Evolutionary conservation across 2,888 invertebrate genomes (phyloP).

Genomic region (Athalia circularis): DNA sequence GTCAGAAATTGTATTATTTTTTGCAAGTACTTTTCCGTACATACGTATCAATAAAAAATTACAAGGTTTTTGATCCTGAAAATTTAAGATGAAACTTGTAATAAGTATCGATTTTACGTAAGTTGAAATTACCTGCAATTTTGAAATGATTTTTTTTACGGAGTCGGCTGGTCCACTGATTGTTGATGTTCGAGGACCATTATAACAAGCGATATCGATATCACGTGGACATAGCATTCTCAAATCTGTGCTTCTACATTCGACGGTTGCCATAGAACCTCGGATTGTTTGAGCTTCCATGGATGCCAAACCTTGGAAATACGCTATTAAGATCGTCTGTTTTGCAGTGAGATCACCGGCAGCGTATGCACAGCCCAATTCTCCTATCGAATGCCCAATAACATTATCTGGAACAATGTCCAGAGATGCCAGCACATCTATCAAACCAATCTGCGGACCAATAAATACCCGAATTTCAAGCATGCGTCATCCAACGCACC

Average conservation of each 20-base stretch:
- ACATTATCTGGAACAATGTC: conserved; percentile 79
- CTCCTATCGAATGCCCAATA: conserved; percentile 77
- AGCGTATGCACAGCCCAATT: conserved; percentile 72
- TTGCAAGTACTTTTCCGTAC: no score
- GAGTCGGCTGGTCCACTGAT: conserved; percentile 89
- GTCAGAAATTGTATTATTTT: no score
- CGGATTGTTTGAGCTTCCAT: conserved; percentile 75
- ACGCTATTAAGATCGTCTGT: conserved; percentile 78
- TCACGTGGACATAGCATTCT: conserved; percentile 83
- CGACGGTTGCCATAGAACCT: conserved; percentile 93
- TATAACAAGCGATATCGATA: conserved; percentile 92
- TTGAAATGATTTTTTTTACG: conserved; percentile 80
- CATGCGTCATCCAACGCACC: no score
- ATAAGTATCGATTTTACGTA: no score
- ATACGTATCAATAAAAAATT: no score
- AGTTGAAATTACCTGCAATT: conserved; percentile 72
- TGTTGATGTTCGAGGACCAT: conserved; percentile 89
- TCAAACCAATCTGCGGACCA: conserved; percentile 72
- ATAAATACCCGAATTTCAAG: not conserved
- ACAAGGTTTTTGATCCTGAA: no score
- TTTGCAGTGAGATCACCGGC: conserved; percentile 79
- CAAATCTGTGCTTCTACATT: conserved; percentile 78
- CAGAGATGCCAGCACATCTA: conserved; percentile 74
- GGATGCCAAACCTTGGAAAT: conserved; percentile 81
- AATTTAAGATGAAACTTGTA: no score